Evolutionary conservation across 2,888 invertebrate genomes (phyloP).

Genomic region (Xanthia togata): DNA sequence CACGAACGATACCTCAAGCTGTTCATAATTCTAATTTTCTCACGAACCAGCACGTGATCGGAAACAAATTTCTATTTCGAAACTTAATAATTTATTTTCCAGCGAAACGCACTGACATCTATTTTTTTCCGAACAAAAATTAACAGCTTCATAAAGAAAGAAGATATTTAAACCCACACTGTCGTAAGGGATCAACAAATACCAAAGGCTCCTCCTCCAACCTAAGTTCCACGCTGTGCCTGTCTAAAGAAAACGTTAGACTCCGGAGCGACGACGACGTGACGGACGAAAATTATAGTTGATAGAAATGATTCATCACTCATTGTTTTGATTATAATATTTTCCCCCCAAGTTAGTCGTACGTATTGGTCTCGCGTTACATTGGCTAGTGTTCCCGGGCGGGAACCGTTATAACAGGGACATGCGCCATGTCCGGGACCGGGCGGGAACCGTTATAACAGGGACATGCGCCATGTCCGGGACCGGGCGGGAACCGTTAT

Average conservation of each 20-base stretch:
- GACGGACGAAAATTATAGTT: conserved; percentile 5
- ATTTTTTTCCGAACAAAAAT: conserved; percentile 12
- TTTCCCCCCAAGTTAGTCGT: neutral
- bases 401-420: conserved; percentile 6
- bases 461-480: conserved; percentile 2
- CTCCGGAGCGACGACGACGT: conserved; percentile 20
- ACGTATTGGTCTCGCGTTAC: neutral
- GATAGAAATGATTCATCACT: no score
- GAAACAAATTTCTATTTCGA: conserved; percentile 57
- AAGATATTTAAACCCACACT: conserved; percentile 19
- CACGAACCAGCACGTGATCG: conserved; percentile 57
- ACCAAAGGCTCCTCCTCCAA: conserved; percentile 66
- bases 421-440: conserved; percentile 5
- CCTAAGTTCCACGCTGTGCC: conserved; percentile 60
- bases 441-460: conserved; percentile 2
- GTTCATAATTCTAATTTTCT: conserved; percentile 52
- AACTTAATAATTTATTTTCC: conserved; percentile 27
- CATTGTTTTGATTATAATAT: neutral
- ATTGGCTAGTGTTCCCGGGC: neutral
- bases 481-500: conserved; percentile 7
- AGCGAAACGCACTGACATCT: neutral
- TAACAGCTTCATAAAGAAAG: neutral
- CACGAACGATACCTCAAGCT: conserved; percentile 56
- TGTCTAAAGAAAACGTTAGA: conserved; percentile 71
- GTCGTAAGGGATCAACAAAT: conserved; percentile 61